These are phyloP conservation scores for Vanessa tameamea DNA, from an alignment of 1,140 invertebrate species.

Conservation along the genomic window DNA sequence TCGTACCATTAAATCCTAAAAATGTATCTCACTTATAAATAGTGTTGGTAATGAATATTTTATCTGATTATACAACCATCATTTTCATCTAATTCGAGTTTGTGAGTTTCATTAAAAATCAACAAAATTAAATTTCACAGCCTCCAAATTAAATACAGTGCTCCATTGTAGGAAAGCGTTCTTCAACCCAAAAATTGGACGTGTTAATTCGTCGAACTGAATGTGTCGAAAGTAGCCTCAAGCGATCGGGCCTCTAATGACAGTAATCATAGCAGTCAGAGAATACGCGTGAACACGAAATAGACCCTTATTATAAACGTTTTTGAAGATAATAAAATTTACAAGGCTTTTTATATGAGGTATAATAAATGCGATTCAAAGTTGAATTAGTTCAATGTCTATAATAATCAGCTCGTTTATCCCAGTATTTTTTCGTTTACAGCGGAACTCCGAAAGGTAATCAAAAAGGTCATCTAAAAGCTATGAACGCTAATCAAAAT, in stretches of 20 bases:
- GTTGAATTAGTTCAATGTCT: background rate
- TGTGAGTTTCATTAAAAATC: background rate
- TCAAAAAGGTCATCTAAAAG: too few relatives aligned
- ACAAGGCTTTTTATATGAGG: background rate
- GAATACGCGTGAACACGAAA: background rate
- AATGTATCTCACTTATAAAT: too few relatives aligned
- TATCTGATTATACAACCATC: background rate
- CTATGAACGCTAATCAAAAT: too few relatives aligned
- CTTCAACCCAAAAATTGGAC: background rate
- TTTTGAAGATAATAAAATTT: background rate
- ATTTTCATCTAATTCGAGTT: background rate
- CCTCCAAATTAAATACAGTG: conserved; percentile 2
- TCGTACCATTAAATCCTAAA: too few relatives aligned
- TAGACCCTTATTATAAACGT: conserved; percentile 6
- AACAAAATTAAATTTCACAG: background rate
- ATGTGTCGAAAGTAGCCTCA: conserved; percentile 4
- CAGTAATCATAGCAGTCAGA: conserved; percentile 1
- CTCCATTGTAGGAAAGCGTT: background rate
- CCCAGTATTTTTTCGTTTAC: too few relatives aligned
- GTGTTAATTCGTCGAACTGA: conserved; percentile 1
- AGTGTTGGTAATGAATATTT: too few relatives aligned
- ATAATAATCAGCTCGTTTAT: too few relatives aligned
- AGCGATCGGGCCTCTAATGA: conserved; percentile 2
- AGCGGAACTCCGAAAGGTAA: too few relatives aligned
- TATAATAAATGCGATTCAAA: background rate